These are phyloP conservation scores for Spinus olivaceus DNA, from an alignment of 2,797 vertebrate species.

Conservation along the genomic window DNA sequence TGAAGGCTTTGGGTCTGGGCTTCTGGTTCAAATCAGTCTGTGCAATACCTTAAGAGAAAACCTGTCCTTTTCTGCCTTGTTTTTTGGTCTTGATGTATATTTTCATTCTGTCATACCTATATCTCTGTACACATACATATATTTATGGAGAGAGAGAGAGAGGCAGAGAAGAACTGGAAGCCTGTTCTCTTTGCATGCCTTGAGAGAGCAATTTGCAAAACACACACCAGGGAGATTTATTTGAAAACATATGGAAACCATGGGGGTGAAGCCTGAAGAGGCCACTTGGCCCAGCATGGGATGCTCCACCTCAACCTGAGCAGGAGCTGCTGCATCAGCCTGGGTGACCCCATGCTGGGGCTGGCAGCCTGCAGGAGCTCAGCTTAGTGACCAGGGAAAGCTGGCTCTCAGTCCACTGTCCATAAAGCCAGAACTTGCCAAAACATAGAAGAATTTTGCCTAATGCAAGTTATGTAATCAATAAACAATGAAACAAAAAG, in stretches of 20 bases:
- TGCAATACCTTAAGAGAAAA: background rate
- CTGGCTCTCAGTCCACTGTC: background rate
- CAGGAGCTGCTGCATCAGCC: constrained; percentile 20
- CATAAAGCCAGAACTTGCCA: background rate
- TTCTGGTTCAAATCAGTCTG: background rate
- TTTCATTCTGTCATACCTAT: background rate
- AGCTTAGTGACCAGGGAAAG: background rate
- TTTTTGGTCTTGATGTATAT: background rate
- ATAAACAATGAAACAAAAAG: background rate
- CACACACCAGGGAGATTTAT: constrained; percentile 6
- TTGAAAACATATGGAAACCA: constrained; percentile 35
- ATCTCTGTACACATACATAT: background rate
- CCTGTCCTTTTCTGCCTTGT: background rate
- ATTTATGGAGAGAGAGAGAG: background rate
- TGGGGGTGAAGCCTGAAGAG: constrained; percentile 1
- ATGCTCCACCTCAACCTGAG: background rate
- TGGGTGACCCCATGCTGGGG: background rate
- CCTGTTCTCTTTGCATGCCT: background rate
- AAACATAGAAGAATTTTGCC: background rate
- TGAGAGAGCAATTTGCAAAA: constrained; percentile 33
- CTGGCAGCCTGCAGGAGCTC: background rate
- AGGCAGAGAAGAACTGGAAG: background rate
- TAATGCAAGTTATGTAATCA: background rate
- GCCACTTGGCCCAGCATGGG: constrained; percentile 27
- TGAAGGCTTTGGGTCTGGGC: background rate